Conservation (phyloP, 1,140 invertebrate species). For the Drosophila tsacasi region DNA sequence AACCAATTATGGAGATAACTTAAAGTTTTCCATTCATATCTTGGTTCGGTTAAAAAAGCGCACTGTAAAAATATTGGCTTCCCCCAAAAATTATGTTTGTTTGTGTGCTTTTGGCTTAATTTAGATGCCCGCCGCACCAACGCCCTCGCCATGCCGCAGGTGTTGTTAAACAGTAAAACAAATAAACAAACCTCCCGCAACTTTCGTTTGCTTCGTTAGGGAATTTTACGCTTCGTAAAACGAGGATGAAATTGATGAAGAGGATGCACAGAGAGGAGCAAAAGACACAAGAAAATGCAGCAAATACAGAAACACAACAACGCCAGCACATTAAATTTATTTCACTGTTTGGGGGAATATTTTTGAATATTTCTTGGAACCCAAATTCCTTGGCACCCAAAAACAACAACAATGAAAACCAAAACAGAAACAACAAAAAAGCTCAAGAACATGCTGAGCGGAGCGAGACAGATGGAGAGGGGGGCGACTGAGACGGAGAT, state of each 20-base stretch:
- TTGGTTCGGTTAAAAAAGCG: slow-evolving; percentile 21
- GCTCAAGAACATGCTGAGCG: slow-evolving; percentile 15
- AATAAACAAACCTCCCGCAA: slow-evolving; percentile 73
- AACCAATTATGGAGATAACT: slow-evolving; percentile 54
- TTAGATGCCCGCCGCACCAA: slow-evolving; percentile 53
- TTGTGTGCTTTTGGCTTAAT: slow-evolving; percentile 74
- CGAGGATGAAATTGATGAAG: slow-evolving; percentile 36
- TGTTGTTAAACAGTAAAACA: slow-evolving; percentile 82
- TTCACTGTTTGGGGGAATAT: slow-evolving; percentile 73
- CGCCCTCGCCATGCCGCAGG: slow-evolving; percentile 59
- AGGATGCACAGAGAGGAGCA: slow-evolving; percentile 33
- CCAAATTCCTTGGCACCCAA: slow-evolving; percentile 66
- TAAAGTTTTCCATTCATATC: slow-evolving; percentile 43
- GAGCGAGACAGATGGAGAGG: not conserved
- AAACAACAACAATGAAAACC: slow-evolving; percentile 9
- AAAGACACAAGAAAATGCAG: slow-evolving; percentile 30
- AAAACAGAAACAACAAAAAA: slow-evolving; percentile 24
- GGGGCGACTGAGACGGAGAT: slow-evolving; percentile 22
- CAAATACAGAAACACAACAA: slow-evolving; percentile 11
- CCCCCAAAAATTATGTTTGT: slow-evolving; percentile 62
- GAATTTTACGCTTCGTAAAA: slow-evolving; percentile 80
- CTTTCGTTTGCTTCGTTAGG: slow-evolving; percentile 79
- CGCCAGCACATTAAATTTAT: slow-evolving; percentile 74
- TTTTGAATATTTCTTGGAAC: slow-evolving; percentile 83
- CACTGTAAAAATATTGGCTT: slow-evolving; percentile 45